phyloP scores from a whole-genome alignment of 2,113 vertebrate genomes.

The Piprites chloris region DNA sequence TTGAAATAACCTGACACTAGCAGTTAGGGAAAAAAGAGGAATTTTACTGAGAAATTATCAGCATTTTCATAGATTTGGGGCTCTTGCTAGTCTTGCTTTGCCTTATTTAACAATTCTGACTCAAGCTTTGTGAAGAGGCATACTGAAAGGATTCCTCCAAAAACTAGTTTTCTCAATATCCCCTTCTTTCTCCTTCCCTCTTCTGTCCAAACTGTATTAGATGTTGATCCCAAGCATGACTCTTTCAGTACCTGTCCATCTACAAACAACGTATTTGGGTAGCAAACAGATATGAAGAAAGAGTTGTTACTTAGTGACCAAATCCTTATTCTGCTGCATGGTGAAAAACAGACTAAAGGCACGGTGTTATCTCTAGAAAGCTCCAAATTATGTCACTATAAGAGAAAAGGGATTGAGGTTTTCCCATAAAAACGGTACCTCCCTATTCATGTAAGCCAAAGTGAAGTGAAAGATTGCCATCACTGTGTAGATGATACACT shows the following conservation, averaged over 20 bases:
- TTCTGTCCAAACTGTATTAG: not conserved
- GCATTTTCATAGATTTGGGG: not conserved
- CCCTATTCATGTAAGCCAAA: not conserved
- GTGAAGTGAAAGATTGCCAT: not conserved
- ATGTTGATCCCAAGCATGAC: fast-evolving
- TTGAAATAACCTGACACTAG: not conserved
- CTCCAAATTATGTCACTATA: not conserved
- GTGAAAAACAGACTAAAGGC: not conserved
- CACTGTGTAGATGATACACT: not conserved
- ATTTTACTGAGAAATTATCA: not conserved
- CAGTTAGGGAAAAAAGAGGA: not conserved
- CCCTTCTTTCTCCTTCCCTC: not conserved
- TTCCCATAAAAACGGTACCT: not conserved
- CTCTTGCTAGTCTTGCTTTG: not conserved
- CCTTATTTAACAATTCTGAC: not conserved
- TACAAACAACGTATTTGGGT: not conserved
- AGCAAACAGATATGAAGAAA: not conserved
- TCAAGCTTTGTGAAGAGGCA: not conserved
- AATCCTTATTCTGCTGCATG: not conserved
- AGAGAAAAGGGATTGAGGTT: not conserved
- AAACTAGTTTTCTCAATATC: not conserved
- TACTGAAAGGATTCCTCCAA: not conserved
- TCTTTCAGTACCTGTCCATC: not conserved
- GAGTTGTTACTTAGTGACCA: not conserved
- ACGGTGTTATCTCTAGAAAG: not conserved